Percentiles rank a stretch among this genome's conserved stretches.
phyloP scores from a whole-genome alignment of 2,113 vertebrate genomes.

The Sylvilagus bachmani region DNA sequence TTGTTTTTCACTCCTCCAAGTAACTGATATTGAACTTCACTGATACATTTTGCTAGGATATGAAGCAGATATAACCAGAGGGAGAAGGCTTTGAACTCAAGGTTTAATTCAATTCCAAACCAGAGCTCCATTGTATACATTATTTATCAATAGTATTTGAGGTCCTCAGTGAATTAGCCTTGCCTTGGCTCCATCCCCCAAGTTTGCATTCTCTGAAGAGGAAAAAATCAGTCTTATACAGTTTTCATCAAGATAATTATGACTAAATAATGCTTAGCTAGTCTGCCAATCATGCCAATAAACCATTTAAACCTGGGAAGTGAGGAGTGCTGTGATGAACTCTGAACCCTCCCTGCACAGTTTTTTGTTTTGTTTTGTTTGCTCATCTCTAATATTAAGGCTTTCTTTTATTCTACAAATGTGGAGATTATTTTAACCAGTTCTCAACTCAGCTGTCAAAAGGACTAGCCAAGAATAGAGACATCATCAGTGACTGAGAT shows the following conservation, averaged over 20 bases:
- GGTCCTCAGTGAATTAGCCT: neutral
- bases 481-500: conserved; percentile 5
- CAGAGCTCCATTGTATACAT: conserved; percentile 58
- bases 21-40: conserved; percentile 55
- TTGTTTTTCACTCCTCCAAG: conserved; percentile 56
- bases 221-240: neutral
- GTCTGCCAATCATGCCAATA: neutral
- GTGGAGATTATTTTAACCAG: conserved; percentile 30
- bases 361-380: too few relatives aligned
- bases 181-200: conserved; percentile 15
- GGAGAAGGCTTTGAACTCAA: conserved; percentile 70
- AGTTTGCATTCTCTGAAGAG: conserved; percentile 16
- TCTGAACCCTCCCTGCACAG: neutral
- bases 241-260: conserved; percentile 55
- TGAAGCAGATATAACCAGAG: conserved; percentile 69
- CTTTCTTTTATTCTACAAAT: neutral
- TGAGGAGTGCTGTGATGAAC: neutral
- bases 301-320: neutral
- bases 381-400: neutral
- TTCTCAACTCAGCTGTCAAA: conserved; percentile 33
- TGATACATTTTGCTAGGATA: conserved; percentile 61
- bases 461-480: neutral
- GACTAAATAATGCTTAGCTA: conserved; percentile 4
- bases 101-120: conserved; percentile 75
- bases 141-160: conserved; percentile 81